Base-by-base conservation (phyloP, 2,797 vertebrate genomes). In the Carapus acus region DNA sequence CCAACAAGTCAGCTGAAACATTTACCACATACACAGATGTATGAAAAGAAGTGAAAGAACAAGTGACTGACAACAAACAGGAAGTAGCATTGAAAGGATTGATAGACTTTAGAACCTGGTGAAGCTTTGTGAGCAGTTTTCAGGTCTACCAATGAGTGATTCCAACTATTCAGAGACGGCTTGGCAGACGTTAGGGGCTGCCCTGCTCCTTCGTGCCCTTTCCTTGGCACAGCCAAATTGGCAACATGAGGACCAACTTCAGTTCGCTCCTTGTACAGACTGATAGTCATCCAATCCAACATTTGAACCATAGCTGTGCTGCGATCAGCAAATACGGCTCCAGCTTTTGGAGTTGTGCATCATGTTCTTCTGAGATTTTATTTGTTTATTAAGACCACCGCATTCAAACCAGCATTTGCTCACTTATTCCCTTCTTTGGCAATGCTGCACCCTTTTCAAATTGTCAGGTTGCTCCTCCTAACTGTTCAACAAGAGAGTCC, bases 151-250 rank as follows among this genome's bases (percentile, higher is more conserved):
- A 49, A n/a, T 4, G 15, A 33, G 23, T n/a, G n/a, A n/a, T n/a
- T n/a, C 19, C 42, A 50, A 4, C 9, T 27, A 9, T 27, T 27
- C 4, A 27, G 9, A 9, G 24, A 27, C 24, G 24, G 24, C 39
- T 51, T 49, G 21, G 18, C 37, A 54, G 24, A 63, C 13, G 8
- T 7, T 15, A 16, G 33, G 22, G 21, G 31, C 6, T 21, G 6
- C 53, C 2, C 18, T 15, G 1, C 8, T 7, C 5, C 27, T 50
- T 51, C 46, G 36, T 54, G 18, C 40, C 44, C 23, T 40, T 49
- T 49, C 44, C 38, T 55, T 43, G 34, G 56, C 52, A 33, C 18
- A 66, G 62, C 68, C 46, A 21, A 58, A 54, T 9, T 27, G 24
- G 9, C 24, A 27, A 27, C 24, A 27, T 27, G 24, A 27, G 24